phyloP scores from a whole-genome alignment of 2,797 vertebrate genomes.

The Adelosebastes latens region DNA sequence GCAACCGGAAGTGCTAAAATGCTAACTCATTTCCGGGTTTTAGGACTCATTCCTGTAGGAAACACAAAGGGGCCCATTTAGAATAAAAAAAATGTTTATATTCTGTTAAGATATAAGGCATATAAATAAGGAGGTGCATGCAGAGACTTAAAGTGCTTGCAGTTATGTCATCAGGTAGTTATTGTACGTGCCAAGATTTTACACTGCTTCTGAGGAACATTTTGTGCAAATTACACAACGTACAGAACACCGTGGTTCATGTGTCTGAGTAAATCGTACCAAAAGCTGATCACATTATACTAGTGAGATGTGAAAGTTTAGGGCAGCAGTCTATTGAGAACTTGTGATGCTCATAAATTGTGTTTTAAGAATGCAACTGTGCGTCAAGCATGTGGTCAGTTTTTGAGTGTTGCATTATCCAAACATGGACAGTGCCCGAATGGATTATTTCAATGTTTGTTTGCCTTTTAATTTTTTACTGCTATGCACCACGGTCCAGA shows the following conservation, averaged over 20 bases:
- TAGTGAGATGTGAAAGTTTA: not conserved
- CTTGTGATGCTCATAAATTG: not conserved
- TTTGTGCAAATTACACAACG: not conserved
- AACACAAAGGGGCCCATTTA: too few species aligned
- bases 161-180: not conserved
- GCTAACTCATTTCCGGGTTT: too few species aligned
- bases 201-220: not conserved
- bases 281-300: constrained; percentile 1
- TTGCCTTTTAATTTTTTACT: not conserved
- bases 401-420: not conserved
- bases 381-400: not conserved
- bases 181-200: not conserved
- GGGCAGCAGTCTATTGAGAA: not conserved
- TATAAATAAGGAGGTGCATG: too few species aligned
- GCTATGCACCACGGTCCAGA: not conserved
- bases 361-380: not conserved
- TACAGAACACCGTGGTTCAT: not conserved
- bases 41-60: too few species aligned
- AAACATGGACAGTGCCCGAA: not conserved
- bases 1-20: too few species aligned
- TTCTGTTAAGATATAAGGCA: too few species aligned
- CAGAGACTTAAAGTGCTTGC: too few species aligned
- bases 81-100: too few species aligned
- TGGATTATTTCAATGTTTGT: not conserved
- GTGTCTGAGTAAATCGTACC: not conserved